A percentile compares a stretch with the other conserved stretches of the same genome.
These are phyloP conservation scores for Homarus gammarus DNA, from an alignment of 2,888 invertebrate species.

Conservation along the genomic window DNA sequence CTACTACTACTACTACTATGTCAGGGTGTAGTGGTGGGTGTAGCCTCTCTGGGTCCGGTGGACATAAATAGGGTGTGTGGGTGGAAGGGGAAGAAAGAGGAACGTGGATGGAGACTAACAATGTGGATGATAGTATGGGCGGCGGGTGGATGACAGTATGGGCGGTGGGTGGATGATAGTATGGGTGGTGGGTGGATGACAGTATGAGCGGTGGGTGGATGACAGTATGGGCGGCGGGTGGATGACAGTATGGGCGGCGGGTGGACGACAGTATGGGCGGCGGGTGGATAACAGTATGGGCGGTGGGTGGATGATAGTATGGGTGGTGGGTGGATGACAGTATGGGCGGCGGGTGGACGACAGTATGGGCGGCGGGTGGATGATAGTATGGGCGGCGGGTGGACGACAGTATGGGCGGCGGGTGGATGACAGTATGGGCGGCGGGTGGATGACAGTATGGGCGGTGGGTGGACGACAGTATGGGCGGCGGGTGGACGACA, in stretches of 20 bases:
- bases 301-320: background rate
- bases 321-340: background rate
- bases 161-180: background rate
- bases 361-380: background rate
- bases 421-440: background rate
- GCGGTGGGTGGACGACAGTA: no score
- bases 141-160: background rate
- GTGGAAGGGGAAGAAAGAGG: no score
- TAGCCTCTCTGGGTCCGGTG: no score
- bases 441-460: no score
- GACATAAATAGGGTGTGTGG: no score
- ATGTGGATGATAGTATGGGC: no score
- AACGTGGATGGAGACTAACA: no score
- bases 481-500: background rate
- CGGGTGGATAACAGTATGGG: background rate
- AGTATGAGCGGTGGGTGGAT: background rate
- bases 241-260: background rate
- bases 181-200: background rate
- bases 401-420: background rate
- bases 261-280: background rate
- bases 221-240: background rate
- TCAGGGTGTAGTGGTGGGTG: no score
- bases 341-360: background rate
- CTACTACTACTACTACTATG: no score
- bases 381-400: background rate